Evolutionary conservation across 2,888 invertebrate species (phyloP), one percentile per base, ranked within the genome.

Genomic region (Odontothrips loti): DNA sequence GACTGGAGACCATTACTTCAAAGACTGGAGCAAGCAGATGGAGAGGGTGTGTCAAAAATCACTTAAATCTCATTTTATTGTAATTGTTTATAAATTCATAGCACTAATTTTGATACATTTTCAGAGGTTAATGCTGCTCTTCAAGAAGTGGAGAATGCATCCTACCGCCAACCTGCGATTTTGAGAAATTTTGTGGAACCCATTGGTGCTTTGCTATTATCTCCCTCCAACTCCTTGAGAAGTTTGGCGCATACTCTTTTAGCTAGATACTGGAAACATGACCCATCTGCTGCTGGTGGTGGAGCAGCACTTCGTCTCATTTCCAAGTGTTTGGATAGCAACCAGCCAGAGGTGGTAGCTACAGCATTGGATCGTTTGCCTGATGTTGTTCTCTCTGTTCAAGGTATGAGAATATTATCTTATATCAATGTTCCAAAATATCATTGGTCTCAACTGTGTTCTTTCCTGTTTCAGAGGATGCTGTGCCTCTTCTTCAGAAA

Each of bases 291-390:
- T 81, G 87, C 87, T 3, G 86, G 87, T 81, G 87, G 87, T 1
- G 86, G 87, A 80, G 88, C 90, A 0, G 90, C 91, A 82, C 87
- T 96, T 2, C 92, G 93, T 79, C 92, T 94, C 0, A 93, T 95
- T 85, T 90, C 96, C 81, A 92, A 94, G 84, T 96, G 96, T 86
- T 89, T 98, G 82, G 93, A 95, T 84, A 93, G 93, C 83, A 90
- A 91, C 79, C 93, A 95, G 86, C 93, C 95, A 0, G 95, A 95
- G 83, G 91, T 97, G 68, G 92, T 95, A 0, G 91, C 91, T 84
- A 92, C 94, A 0, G 93, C 94, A 47, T 89, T 97, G 79, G 95
- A 95, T 83, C 92, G 93, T 86, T 89, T 98, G 80, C 93, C 96
- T 0, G 96, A 96, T 85, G 92, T 97, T 83, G 90, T 94, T 81